Evolutionary conservation across 2,888 invertebrate species (phyloP).

Genomic region (Tortricodes alternella): DNA sequence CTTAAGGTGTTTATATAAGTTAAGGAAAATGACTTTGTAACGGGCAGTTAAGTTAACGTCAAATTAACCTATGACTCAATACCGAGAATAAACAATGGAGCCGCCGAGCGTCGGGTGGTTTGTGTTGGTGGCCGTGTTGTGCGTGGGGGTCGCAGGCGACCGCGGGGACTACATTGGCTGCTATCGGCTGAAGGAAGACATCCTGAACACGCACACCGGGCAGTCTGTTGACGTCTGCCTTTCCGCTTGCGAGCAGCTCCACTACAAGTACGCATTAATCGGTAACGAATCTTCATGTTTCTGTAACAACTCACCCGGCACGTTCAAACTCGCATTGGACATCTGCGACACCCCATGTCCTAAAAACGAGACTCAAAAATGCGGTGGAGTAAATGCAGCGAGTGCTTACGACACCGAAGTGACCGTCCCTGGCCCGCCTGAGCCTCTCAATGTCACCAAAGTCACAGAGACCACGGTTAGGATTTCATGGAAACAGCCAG

Average conservation of each 20-base stretch:
- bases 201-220: constrained; percentile 71
- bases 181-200: constrained; percentile 61
- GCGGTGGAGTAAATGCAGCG: constrained; percentile 86
- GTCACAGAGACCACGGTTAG: constrained; percentile 85
- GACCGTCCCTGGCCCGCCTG: constrained; percentile 87
- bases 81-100: constrained; percentile 32
- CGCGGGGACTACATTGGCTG: constrained; percentile 75
- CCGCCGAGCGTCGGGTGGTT: constrained; percentile 8
- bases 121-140: constrained; percentile 39
- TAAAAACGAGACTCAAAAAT: constrained; percentile 83
- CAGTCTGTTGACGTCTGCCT: constrained; percentile 75
- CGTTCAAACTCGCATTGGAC: constrained; percentile 65
- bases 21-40: constrained; percentile 18
- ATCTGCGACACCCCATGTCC: constrained; percentile 83
- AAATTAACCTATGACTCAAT: constrained; percentile 31
- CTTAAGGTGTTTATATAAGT: not conserved
- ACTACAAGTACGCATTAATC: constrained; percentile 72
- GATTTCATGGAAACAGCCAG: constrained; percentile 83
- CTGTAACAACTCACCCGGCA: constrained; percentile 70
- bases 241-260: constrained; percentile 72
- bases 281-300: constrained; percentile 73
- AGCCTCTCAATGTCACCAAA: constrained; percentile 80
- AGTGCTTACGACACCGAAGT: constrained; percentile 87
- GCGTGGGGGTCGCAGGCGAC: constrained; percentile 47
- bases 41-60: constrained; percentile 20